Base-by-base conservation (phyloP, 2,113 vertebrate genomes). In the Canis aureus region DNA sequence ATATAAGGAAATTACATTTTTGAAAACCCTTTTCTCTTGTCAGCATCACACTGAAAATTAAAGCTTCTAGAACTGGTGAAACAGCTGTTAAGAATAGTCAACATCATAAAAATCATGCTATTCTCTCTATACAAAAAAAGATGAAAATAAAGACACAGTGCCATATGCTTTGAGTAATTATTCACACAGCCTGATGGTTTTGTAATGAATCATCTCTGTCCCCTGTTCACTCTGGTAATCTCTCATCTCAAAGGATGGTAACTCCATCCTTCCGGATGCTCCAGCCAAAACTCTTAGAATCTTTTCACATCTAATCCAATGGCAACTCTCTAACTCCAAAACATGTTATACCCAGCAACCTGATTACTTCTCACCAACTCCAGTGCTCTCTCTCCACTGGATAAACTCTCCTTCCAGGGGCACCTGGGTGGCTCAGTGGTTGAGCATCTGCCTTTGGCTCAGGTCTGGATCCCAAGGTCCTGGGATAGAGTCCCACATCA, bases 161-260 rank as follows among this genome's bases (percentile, higher is more conserved):
- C 82, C 94, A 91, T 86, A 93, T 74, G 92, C 76, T 66, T 43
- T 55, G 60, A 67, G 67, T 79, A 51, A 82, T 76, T 64, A 92
- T 35, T 92, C 88, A 94, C 85, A 92, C 35, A 90, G 66, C 69
- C 67, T 51, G 38, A 84, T 38, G 80, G 94, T 57, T 96, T 38
- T 80, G 67, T 66, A 84, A 23, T 88, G 94, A 94, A 66, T 96
- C 97, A 95, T 71, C 79, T 53, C n/a, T 35, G 64, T 62, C 71
- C 80, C 79, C 53, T 32, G 23, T 64, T 88, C 86, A 59, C 66
- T 71, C 91, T 25, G 57, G n/a, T 93, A 87, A 64, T 82, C 74
- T 82, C 92, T 38, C 51, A 49, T 69, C 79, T 97, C 43, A 71
- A 32, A 0, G 25, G 80, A 53, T 1, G 57, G 29, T 49, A 95